phyloP scores from a whole-genome alignment of 2,888 invertebrate genomes.

The Caenorhabditis doughertyi region DNA sequence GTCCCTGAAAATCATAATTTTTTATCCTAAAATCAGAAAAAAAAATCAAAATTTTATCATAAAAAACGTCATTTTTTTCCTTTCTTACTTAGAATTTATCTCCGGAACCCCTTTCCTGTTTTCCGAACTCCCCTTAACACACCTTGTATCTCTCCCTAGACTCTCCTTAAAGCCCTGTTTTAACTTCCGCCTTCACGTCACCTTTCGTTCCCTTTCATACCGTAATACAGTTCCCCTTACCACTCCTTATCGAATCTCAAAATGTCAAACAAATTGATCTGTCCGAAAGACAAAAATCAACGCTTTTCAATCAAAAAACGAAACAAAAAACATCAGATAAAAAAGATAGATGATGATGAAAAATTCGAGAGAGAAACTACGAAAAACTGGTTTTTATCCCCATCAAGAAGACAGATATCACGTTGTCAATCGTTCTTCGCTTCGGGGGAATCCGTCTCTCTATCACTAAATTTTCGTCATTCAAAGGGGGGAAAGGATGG shows the following conservation, averaged over 20 bases:
- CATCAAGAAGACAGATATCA: background rate
- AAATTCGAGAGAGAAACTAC: slow-evolving; percentile 2
- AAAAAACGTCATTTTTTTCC: too few species aligned
- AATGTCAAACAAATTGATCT: slow-evolving; percentile 8
- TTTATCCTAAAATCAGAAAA: too few species aligned
- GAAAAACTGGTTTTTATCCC: slow-evolving; percentile 1
- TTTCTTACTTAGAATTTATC: too few species aligned
- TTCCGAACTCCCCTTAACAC: slow-evolving; percentile 1
- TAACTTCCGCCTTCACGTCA: background rate
- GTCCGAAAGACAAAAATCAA: slow-evolving; percentile 27
- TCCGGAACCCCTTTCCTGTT: too few species aligned
- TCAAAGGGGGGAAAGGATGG: too few species aligned
- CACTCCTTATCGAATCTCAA: too few species aligned
- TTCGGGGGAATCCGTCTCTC: slow-evolving; percentile 3
- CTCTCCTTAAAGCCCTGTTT: too few species aligned
- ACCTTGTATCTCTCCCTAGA: background rate
- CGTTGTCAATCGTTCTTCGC: slow-evolving; percentile 27
- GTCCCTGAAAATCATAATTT: too few species aligned
- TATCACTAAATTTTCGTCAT: slow-evolving; percentile 11
- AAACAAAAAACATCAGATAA: slow-evolving; percentile 22
- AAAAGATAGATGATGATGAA: background rate
- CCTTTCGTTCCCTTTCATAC: background rate
- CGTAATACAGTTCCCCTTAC: slow-evolving; percentile 5
- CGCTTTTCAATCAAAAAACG: background rate
- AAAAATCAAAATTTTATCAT: too few species aligned